These are phyloP conservation scores for Percopsis omiscomaycus DNA, from an alignment of 2,797 vertebrate species.

Conservation along the genomic window DNA sequence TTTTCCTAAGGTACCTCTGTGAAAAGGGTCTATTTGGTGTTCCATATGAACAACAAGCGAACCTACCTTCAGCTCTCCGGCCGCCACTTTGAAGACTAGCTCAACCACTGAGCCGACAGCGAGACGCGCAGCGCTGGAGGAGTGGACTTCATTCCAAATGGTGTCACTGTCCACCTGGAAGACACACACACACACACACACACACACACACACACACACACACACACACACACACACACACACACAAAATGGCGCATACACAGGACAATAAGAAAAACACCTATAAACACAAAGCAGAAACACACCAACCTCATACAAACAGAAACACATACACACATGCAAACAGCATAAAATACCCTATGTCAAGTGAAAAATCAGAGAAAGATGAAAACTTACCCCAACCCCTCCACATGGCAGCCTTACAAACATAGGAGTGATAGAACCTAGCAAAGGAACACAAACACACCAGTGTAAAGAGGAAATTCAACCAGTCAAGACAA, in stretches of 20 bases:
- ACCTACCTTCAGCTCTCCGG: constrained; percentile 91
- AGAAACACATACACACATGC: too few relatives aligned
- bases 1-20: too few relatives aligned
- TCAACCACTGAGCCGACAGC: constrained; percentile 95
- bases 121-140: constrained; percentile 90
- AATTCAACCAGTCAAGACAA: background rate
- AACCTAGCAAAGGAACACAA: constrained; percentile 73
- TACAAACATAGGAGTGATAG: constrained; percentile 89
- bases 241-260: too few relatives aligned
- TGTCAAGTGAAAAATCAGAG: background rate
- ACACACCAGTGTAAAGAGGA: background rate
- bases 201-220: constrained; percentile 8
- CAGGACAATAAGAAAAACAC: too few relatives aligned
- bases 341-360: too few relatives aligned
- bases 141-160: constrained; percentile 98
- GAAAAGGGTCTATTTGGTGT: too few relatives aligned
- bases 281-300: too few relatives aligned
- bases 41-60: background rate
- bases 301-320: too few relatives aligned
- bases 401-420: constrained; percentile 92
- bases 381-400: constrained; percentile 77
- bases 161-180: constrained; percentile 96
- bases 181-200: constrained; percentile 8
- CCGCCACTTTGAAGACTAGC: constrained; percentile 95
- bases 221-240: constrained; percentile 2